Evolutionary conservation across 2,888 invertebrate genomes (phyloP), one percentile per base, ranked within the genome.

Genomic region (Palloptera scutellata): DNA sequence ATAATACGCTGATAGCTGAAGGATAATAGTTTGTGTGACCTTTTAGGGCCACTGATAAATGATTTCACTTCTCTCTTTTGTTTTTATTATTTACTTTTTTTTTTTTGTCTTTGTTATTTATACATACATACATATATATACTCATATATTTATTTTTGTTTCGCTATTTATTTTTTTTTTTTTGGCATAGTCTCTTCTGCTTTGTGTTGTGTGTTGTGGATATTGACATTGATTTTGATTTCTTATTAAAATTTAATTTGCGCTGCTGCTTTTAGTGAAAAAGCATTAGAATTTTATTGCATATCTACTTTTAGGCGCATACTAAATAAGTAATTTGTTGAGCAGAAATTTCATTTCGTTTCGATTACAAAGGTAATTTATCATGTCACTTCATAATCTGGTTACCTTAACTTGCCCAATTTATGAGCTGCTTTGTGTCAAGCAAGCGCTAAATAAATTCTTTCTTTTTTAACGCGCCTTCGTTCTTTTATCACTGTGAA

Each of bases 1-100:
- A 30, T 30, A n/a, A 61, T 43, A n/a, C 62, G 58, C 59, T 62
- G 43, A 59, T 53, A 48, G 59, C 66, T 66, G 57, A 66, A 66
- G 66, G 62, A 66, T 58, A 62, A 52, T 43, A 58, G 43, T 66
- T 66, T 58, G 57, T 61, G 61, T 61, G 66, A 57, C 61, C 61
- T 65, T 53, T 63, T 63, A 1, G 42, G 55, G 55, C 17, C 10
- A n/a, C 54, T n/a, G 8, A 53, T 5, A 52, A 42, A 61, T 20
- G 17, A 12, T 19, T 42, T 17, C 57, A 5, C 10, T 17, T 45
- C 41, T 60, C 45, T 45, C n/a, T 60, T 15, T 57, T 51, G n/a
- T 48, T 41, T 1, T 45, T 51, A 41, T 51, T 58, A 17, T 64
- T 57, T n/a, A n/a, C n/a, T n/a, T n/a, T n/a, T n/a, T n/a, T n/a